Evolutionary conservation across 2,113 vertebrate genomes (phyloP), one percentile per base, ranked within the genome.

Genomic region (Choloepus hoffmanni): DNA sequence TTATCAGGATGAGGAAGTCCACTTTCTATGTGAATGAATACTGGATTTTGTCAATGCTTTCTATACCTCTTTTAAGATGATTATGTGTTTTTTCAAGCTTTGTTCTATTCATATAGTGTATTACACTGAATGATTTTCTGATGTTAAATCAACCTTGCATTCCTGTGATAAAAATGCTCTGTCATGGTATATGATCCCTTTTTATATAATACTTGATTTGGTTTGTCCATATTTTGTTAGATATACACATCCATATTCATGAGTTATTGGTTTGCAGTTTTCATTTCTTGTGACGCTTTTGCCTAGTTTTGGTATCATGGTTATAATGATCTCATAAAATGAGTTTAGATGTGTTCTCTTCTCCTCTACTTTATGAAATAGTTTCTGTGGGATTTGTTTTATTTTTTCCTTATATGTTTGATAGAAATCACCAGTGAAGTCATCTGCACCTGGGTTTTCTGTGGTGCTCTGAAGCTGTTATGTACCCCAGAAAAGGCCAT

Each of bases 211-310:
- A 30, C 43, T 94, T 18, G 30, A 78, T 78, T 83, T 70, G n/a
- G 2, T 84, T 43, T 92, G 60, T 53, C 15, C 90, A 5, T 50
- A 36, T 45, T 50, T 92, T 92, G 26, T 5, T 92, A 84, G 85
- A 11, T 30, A 50, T 81, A 24, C 58, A 55, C n/a, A 90, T 81
- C n/a, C 73, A 58, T 60, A 7, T 60, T 85, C 40, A 67, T 86
- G 36, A 65, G 21, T 60, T 60, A 94, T 1, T 45, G 19, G 50
- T 62, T 33, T 55, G 24, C 12, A 40, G 36, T 43, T 92, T 79
- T 72, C 30, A 92, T 81, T 96, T 82, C 40, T 70, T 83, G 40
- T 23, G 13, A 87, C 33, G 50, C 50, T 68, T 91, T 55, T 88
- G 53, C 16, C 15, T 28, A 55, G n/a, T 85, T 89, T 78, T 58